Base-by-base conservation (phyloP, 2,888 invertebrate genomes). In the Caenorhabditis afra region DNA sequence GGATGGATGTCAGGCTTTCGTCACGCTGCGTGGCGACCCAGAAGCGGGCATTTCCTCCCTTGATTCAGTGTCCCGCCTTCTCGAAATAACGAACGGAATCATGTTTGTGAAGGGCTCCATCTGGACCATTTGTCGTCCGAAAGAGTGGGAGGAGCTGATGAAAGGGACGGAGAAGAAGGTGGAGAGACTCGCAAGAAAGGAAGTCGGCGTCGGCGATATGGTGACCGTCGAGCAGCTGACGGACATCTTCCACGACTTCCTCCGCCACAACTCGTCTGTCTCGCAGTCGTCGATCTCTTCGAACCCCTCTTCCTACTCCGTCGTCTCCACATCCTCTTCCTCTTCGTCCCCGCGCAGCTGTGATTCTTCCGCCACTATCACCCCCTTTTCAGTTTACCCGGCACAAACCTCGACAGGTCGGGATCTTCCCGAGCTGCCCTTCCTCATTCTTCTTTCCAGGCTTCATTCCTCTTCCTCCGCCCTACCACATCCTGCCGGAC, bases 401-500 rank as follows among this genome's bases (percentile, higher is more conserved):
- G 70, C 62, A n/a, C 70, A 62, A 49, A 12, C 47, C 16, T 23
- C 53, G n/a, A 20, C 61, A 10, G 67, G 67, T 29, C 3, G 7
- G 7, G 55, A 37, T 50, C 35, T 52, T 65, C 55, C 7, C 37
- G 70, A 74, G 74, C 4, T 74, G n/a, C n/a, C n/a, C n/a, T n/a
- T n/a, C n/a, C n/a, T n/a, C n/a, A n/a, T n/a, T n/a, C n/a, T n/a
- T 50, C 35, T 52, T 65, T 66, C 7, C 37, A 77, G 79, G 74
- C 4, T 74, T 62, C 61, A 59, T 64, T n/a, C 55, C 45, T 22
- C 74, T 81, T 7, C 66, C 83, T 11, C 81, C 81, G 20, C 81
- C 83, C 8, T 83, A 81, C 50, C 77, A 83, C 45, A 61, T 67
- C 47, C 74, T 83, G 16, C 83, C 83, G 53, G 67, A 83, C 64